Conservation (phyloP, 2,888 invertebrate species). For the Sphinx pinastri region DNA sequence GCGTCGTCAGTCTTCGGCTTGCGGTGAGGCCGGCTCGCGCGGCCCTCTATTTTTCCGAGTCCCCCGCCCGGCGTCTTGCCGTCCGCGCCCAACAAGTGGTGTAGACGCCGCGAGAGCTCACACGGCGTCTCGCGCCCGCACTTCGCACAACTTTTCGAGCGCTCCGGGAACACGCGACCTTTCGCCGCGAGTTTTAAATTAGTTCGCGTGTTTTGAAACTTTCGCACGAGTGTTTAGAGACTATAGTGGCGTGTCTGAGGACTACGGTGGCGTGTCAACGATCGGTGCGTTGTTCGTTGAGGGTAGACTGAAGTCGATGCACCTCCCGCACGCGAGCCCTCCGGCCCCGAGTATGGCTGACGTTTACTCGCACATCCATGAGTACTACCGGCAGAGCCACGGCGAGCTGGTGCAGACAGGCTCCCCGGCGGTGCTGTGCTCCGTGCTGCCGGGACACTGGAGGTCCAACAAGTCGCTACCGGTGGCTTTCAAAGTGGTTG, state of each 20-base stretch:
- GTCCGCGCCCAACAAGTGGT: slow-evolving; percentile 80
- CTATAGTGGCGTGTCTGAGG: slow-evolving; percentile 67
- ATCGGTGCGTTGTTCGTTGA: slow-evolving; percentile 58
- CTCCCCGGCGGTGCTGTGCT: slow-evolving; percentile 97
- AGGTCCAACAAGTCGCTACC: slow-evolving; percentile 98
- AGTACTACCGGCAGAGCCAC: slow-evolving; percentile 93
- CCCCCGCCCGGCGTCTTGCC: slow-evolving; percentile 78
- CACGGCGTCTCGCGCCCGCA: slow-evolving; percentile 75
- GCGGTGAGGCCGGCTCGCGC: slow-evolving; percentile 72
- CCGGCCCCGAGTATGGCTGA: slow-evolving; percentile 88
- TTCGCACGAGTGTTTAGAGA: slow-evolving; percentile 67
- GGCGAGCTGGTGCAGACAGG: slow-evolving; percentile 98
- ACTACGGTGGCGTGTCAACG: slow-evolving; percentile 74
- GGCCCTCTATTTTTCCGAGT: slow-evolving; percentile 71
- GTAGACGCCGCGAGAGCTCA: slow-evolving; percentile 67
- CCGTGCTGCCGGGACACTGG: slow-evolving; percentile 97
- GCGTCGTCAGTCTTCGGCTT: slow-evolving; percentile 81
- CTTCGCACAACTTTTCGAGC: slow-evolving; percentile 75
- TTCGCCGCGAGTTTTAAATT: slow-evolving; percentile 54
- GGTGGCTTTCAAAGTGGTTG: slow-evolving; percentile 97
- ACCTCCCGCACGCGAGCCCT: slow-evolving; percentile 85
- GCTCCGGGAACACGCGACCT: slow-evolving; percentile 68
- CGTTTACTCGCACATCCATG: slow-evolving; percentile 89
- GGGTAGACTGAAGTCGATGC: slow-evolving; percentile 84
- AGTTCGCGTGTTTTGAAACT: slow-evolving; percentile 68